phyloP scores from a whole-genome alignment of 2,797 vertebrate species.

The Cuculus canorus region DNA sequence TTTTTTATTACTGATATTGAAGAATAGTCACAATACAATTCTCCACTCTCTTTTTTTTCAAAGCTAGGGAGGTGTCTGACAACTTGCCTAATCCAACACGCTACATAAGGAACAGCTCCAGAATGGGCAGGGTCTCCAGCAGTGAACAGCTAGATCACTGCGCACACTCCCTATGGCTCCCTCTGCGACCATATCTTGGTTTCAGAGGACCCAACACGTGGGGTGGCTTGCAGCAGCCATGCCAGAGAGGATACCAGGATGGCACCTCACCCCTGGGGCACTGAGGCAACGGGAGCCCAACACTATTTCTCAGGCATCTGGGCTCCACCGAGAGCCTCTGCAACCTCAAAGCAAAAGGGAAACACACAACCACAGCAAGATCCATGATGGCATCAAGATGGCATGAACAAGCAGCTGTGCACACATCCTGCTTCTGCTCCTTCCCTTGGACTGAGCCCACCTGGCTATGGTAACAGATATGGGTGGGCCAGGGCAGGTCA shows the following conservation, averaged over 20 bases:
- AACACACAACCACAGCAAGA: rapidly evolving
- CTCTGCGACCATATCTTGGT: not conserved
- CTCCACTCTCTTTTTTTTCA: rapidly evolving
- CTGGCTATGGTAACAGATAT: not conserved
- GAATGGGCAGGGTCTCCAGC: not conserved
- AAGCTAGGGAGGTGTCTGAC: not conserved
- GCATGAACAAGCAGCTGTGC: rapidly evolving
- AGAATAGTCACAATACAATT: not conserved
- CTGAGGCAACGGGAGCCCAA: rapidly evolving
- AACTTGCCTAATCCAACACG: not conserved
- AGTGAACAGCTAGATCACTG: not conserved
- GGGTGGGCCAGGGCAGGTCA: not conserved
- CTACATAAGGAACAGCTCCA: not conserved
- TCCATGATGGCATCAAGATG: not conserved
- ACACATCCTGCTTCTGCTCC: not conserved
- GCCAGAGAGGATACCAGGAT: not conserved
- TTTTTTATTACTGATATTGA: not conserved
- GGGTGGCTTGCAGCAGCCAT: not conserved
- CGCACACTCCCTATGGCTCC: rapidly evolving
- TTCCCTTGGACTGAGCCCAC: not conserved
- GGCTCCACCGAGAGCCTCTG: not conserved
- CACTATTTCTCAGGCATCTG: rapidly evolving
- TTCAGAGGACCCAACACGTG: rapidly evolving
- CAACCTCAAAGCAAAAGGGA: not conserved
- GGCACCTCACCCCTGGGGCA: not conserved